Evolutionary conservation across 2,113 vertebrate species (phyloP).

Genomic region (Syrmaticus mikado): DNA sequence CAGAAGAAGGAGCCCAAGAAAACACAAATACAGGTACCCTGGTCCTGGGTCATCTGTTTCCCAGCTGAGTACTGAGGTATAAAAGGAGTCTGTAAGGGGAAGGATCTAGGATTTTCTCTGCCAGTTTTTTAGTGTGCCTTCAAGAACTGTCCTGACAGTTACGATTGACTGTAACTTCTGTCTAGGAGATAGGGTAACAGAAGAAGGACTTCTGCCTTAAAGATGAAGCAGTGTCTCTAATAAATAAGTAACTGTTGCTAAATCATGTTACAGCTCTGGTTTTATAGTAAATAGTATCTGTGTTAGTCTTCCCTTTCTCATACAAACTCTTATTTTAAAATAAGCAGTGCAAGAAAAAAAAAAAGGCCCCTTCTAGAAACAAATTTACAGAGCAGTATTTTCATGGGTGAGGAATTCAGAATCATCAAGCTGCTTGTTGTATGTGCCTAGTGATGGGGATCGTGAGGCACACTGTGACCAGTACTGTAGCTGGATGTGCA

Average conservation of each 20-base stretch:
- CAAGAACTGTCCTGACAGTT: background rate
- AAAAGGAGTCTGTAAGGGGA: background rate
- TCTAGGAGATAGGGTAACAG: background rate
- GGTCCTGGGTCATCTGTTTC: background rate
- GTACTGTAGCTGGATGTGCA: background rate
- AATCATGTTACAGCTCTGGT: background rate
- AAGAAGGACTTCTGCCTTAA: background rate
- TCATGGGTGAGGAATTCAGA: background rate
- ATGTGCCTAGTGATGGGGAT: slow-evolving; percentile 13
- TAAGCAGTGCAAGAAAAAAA: background rate
- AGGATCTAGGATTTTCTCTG: background rate
- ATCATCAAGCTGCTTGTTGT: background rate
- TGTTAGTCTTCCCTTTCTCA: background rate
- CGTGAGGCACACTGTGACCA: background rate
- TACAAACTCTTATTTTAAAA: background rate
- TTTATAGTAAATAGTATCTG: background rate
- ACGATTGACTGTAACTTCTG: background rate
- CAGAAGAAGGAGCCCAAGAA: slow-evolving; percentile 93
- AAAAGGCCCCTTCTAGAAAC: background rate
- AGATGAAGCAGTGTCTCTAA: background rate
- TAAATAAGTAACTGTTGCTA: background rate
- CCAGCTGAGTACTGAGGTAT: background rate
- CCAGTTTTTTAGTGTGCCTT: background rate
- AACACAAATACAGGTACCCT: slow-evolving; percentile 95
- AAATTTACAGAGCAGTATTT: background rate